These are phyloP conservation scores for Pseudorasbora parva DNA, from an alignment of 2,113 vertebrate species.

Conservation along the genomic window DNA sequence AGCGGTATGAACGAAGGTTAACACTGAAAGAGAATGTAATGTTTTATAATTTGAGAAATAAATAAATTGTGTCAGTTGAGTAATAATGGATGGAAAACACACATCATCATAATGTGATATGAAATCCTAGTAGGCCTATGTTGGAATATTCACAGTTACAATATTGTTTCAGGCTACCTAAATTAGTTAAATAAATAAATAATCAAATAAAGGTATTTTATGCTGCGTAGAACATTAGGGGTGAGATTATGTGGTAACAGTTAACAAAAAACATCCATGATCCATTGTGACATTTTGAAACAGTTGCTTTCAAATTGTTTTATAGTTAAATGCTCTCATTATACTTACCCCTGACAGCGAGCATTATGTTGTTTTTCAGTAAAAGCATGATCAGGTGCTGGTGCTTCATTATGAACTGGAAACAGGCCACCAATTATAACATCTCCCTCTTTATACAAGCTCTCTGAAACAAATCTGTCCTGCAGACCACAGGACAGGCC, in stretches of 20 bases:
- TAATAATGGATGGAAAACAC: background rate
- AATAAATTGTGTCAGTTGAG: background rate
- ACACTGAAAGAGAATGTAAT: constrained; percentile 56
- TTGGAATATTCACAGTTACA: background rate
- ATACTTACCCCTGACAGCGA: constrained; percentile 56
- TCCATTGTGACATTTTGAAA: background rate
- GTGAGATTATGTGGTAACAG: background rate
- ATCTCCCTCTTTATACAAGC: constrained; percentile 62
- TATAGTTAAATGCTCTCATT: background rate
- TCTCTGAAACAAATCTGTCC: constrained; percentile 58
- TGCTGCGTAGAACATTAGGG: background rate
- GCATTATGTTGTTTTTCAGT: constrained; percentile 24
- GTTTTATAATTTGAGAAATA: background rate
- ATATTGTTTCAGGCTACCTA: background rate
- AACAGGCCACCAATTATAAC: constrained; percentile 66
- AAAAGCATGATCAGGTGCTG: constrained; percentile 59
- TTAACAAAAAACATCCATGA: background rate
- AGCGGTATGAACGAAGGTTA: constrained; percentile 61
- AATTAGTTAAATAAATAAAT: too few relatives aligned
- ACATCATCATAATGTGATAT: background rate
- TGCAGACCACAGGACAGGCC: constrained; percentile 54
- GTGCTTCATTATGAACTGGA: constrained; percentile 61
- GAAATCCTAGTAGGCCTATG: background rate
- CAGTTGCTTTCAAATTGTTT: background rate
- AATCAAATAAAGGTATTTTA: background rate